Conservation (phyloP, 1,140 invertebrate genomes). For the Ceratosolen fusciceps region DNA sequence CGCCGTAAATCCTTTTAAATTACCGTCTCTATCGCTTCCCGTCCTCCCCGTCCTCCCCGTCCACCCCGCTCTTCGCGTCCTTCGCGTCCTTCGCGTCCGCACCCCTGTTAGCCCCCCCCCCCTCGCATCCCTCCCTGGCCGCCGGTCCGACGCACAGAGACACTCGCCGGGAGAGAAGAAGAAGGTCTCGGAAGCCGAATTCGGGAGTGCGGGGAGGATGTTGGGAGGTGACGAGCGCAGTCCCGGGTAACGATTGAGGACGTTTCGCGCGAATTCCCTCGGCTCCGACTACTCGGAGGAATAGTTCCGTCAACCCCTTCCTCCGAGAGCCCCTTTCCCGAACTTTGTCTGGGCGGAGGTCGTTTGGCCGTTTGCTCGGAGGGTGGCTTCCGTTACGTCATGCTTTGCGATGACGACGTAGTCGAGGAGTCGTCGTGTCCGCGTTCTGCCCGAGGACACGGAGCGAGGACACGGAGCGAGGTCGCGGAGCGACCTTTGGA, state of each 20-base stretch:
- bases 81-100: background rate
- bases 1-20: conserved; percentile 49
- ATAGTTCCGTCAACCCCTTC: background rate
- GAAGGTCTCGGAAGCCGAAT: conserved; percentile 21
- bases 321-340: background rate
- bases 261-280: conserved; percentile 43
- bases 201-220: conserved; percentile 7
- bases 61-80: background rate
- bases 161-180: background rate
- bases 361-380: background rate
- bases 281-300: background rate
- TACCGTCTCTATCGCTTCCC: conserved; percentile 37
- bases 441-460: background rate
- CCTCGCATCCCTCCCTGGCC: background rate
- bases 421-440: too few relatives aligned
- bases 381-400: background rate
- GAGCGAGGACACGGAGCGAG: too few relatives aligned
- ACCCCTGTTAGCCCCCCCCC: background rate
- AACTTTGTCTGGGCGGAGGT: conserved; percentile 24
- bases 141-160: background rate
- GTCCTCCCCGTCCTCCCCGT: background rate
- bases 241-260: background rate
- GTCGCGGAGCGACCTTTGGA: too few relatives aligned
- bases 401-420: background rate
- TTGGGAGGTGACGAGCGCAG: background rate